A percentile compares a stretch with the other conserved stretches of the same genome.
Evolutionary conservation across 2,113 vertebrate genomes (phyloP).

Genomic region (Sinocyclocheilus rhinocerous): DNA sequence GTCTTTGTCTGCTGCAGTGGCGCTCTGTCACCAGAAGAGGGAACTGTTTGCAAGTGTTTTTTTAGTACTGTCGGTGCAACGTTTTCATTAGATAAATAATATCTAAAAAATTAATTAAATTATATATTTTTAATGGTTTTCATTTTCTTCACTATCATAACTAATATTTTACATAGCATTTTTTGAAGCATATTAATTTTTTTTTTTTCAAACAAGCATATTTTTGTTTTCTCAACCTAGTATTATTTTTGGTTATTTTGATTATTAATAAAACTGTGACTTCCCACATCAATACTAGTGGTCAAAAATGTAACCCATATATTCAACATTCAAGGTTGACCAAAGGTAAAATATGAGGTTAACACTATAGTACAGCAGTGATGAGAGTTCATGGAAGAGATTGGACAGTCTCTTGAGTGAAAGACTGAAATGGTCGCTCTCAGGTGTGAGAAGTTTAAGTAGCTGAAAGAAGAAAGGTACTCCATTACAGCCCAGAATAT

Average conservation of each 20-base stretch:
- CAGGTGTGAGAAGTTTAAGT: slow-evolving; percentile 47
- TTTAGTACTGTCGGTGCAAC: background rate
- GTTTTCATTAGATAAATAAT: background rate
- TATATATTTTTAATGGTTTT: background rate
- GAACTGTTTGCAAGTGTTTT: slow-evolving; percentile 43
- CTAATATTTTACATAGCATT: background rate
- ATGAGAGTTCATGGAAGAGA: slow-evolving; percentile 9
- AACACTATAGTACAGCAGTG: background rate
- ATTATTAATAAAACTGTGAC: background rate
- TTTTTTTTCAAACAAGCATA: background rate
- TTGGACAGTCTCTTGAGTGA: slow-evolving; percentile 20
- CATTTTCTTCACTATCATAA: too few relatives aligned
- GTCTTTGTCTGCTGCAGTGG: background rate
- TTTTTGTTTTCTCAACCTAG: background rate
- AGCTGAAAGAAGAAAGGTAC: slow-evolving; percentile 45
- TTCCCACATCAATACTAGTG: background rate
- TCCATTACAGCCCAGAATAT: slow-evolving; percentile 55
- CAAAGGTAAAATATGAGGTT: background rate
- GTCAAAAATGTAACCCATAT: background rate
- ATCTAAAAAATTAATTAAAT: background rate
- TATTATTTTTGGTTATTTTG: background rate
- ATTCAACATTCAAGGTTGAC: background rate
- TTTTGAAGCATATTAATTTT: background rate
- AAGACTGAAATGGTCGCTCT: slow-evolving; percentile 3
- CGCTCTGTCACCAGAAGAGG: slow-evolving; percentile 43